Conservation (phyloP, 2,888 invertebrate genomes). For the Melanophora roralis region DNA sequence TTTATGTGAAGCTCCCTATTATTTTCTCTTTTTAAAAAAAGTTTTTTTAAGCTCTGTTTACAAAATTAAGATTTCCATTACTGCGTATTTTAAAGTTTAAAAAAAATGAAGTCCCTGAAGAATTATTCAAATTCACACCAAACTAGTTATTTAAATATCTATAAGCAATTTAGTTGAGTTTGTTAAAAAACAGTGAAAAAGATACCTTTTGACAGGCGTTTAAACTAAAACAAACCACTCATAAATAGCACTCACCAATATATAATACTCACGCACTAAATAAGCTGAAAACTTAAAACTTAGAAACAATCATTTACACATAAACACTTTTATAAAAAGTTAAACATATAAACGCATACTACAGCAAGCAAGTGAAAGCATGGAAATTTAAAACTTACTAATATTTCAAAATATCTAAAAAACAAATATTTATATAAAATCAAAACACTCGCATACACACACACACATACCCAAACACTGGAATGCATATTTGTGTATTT, state of each 20-base stretch:
- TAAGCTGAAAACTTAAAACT: slow-evolving; percentile 45
- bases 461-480: background rate
- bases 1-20: no score
- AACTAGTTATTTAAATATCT: no score
- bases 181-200: slow-evolving; percentile 45
- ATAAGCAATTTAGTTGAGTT: no score
- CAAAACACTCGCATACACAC: background rate
- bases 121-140: slow-evolving; percentile 25
- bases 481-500: background rate
- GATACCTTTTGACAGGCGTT: slow-evolving; percentile 57
- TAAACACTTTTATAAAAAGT: background rate
- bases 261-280: slow-evolving; percentile 39
- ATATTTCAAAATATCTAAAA: slow-evolving; percentile 18
- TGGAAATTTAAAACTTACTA: slow-evolving; percentile 17
- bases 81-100: no score
- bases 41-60: no score
- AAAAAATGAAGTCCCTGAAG: background rate
- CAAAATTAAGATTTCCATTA: no score
- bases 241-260: background rate
- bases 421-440: background rate
- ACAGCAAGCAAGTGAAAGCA: background rate
- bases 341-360: background rate
- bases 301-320: background rate
- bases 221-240: background rate
- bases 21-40: no score